Base-by-base conservation (phyloP, 2,888 invertebrate species). In the Polylopha cassiicola region DNA sequence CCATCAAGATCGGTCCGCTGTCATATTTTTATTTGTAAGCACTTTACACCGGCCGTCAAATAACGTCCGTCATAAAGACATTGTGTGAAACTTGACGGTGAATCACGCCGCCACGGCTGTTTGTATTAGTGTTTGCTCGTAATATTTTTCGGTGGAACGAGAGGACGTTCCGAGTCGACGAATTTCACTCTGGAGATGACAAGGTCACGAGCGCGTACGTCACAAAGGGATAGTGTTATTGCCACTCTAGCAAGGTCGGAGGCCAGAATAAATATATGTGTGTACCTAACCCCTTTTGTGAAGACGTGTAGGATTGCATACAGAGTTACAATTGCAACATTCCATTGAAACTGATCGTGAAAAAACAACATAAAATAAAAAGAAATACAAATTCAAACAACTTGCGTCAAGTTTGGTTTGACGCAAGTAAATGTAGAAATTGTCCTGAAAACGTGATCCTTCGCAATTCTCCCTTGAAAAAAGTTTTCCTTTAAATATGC, bases 21-120 rank as follows among this genome's bases (percentile, higher is more conserved):
- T 48, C 52, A 36, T 21, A 41, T 41, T 36, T 41, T 46, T 53
- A 54, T 51, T 51, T 50, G 51, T 48, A 48, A 52, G 34, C 41
- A 34, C 36, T 16, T 39, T 51, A 56, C 58, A 48, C 51, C 46
- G 51, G 52, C 42, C 52, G 47, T 49, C 31, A 29, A 21, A 32
- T 33, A 36, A 43, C 24, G 33, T 30, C 21, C 46, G 47, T 51
- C 53, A 50, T 52, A 62, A 53, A 53, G 18, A 49, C 39, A 39
- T 48, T 46, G 44, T 37, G 39, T 32, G 26, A 28, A 24, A 15
- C 13, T 22, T 20, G 30, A 6, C 26, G 27, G 31, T 44, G 44
- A 44, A 36, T 39, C 44, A 44, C 39, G 43, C 23, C 39, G 33
- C 32, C 22, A 14, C 11, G 36, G 10, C n/a, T 24, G 30, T 17